Evolutionary conservation across 2,797 vertebrate species (phyloP).

Genomic region (Coendou prehensilis): DNA sequence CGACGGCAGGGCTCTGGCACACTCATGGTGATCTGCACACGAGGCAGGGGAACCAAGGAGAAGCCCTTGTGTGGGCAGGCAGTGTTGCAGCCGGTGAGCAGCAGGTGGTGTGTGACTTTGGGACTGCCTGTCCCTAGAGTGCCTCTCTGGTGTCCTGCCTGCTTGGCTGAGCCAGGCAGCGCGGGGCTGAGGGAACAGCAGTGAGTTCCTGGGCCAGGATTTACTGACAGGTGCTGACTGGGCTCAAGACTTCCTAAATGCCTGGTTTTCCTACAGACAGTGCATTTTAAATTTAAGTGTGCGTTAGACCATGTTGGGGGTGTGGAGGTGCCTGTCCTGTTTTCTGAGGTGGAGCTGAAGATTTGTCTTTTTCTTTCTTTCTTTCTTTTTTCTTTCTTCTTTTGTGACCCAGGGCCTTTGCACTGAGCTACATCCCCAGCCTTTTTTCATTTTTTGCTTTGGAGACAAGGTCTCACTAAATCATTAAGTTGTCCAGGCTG

Average conservation of each 20-base stretch:
- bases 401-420: background rate
- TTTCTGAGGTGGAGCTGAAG: background rate
- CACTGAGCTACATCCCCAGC: background rate
- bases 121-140: background rate
- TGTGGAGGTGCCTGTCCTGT: background rate
- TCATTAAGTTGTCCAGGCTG: background rate
- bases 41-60: slow-evolving; percentile 23
- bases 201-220: background rate
- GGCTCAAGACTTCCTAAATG: background rate
- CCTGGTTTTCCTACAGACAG: background rate
- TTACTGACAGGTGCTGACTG: background rate
- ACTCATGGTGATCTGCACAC: background rate
- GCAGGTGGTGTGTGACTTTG: background rate
- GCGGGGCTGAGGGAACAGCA: too few species aligned
- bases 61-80: background rate
- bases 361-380: background rate
- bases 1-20: background rate
- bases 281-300: background rate
- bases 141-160: background rate
- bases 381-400: background rate
- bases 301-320: background rate
- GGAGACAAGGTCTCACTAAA: background rate
- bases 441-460: background rate
- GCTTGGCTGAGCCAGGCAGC: background rate
- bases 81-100: background rate